Evolutionary conservation across 1,140 invertebrate species (phyloP), one percentile per base, ranked within the genome.

Genomic region (Diachasma alloeum): DNA sequence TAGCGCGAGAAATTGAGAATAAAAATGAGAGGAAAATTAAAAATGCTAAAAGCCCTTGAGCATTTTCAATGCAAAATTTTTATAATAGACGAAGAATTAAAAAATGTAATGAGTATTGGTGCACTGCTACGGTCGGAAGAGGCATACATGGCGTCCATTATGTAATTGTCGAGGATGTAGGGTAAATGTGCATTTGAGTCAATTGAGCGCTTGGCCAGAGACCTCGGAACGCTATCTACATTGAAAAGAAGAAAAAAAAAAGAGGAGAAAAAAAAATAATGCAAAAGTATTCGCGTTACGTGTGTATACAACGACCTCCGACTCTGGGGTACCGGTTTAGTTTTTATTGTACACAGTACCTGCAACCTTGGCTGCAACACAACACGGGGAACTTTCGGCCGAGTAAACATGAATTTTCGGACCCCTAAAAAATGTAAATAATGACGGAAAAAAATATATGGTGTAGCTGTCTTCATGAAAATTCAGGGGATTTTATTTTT

Each of bases 171-270:
- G 81, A 81, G 81, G 83, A 88, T 87, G 83, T 88, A 86, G 86
- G 85, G 84, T 89, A 88, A 89, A 85, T 86, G 85, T 87, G 84
- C 84, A 89, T 89, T 88, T 86, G 84, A 88, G 82, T 84, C 87
- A 89, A 89, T 89, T 88, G 87, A 77, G 71, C 22, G 39, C 53
- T 46, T 36, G 76, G 19, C 13, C 63, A 22, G 46, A 48, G 73
- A 42, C 42, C 44, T 48, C 69, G 59, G n/a, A n/a, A 24, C 37
- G 15, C 24, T 36, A 66, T 66, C n/a, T 17, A 13, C 42, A 59
- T 39, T 53, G 13, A 37, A 69, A 70, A 63, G 19, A 31, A 36
- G 2, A 37, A 39, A 74, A 63, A 74, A 31, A 42, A 42, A 46
- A 9, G n/a, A n/a, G 31, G 59, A 48, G n/a, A 44, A 37, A 36